Evolutionary conservation across 1,140 invertebrate genomes (phyloP).

Genomic region (Whitmania pigra): DNA sequence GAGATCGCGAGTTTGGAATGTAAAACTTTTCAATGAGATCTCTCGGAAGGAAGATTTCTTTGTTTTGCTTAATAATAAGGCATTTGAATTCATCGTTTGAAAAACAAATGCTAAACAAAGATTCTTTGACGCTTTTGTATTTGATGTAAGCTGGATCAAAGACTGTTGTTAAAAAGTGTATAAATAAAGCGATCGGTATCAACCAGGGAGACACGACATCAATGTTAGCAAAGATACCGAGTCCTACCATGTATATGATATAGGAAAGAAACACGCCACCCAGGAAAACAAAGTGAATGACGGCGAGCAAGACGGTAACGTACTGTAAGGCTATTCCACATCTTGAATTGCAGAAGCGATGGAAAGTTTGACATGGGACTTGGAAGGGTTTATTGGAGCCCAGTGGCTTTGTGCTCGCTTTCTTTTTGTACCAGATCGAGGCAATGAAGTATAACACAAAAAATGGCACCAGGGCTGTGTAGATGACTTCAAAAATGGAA

Average conservation of each 20-base stretch:
- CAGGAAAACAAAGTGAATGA: constrained; percentile 9
- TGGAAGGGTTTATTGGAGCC: background rate
- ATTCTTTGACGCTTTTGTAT: constrained; percentile 1
- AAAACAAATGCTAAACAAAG: constrained; percentile 1
- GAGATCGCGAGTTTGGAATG: constrained; percentile 13
- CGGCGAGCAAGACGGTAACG: background rate
- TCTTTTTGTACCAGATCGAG: background rate
- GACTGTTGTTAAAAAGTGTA: background rate
- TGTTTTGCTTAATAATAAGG: constrained; percentile 10
- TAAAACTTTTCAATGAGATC: constrained; percentile 14
- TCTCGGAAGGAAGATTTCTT: constrained; percentile 13
- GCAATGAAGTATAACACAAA: background rate
- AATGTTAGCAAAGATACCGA: constrained; percentile 16
- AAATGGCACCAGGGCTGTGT: constrained; percentile 3
- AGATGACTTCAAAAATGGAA: constrained; percentile 13
- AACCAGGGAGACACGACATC: constrained; percentile 12
- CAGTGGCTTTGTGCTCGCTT: background rate
- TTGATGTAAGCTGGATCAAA: constrained; percentile 8
- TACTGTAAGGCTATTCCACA: constrained; percentile 8
- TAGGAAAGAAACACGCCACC: constrained; percentile 12
- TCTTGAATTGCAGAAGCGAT: background rate
- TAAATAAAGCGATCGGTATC: constrained; percentile 1
- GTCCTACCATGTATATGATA: constrained; percentile 11
- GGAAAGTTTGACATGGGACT: background rate
- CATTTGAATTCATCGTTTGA: background rate